Evolutionary conservation across 2,888 invertebrate species (phyloP).

Genomic region (Hemicrepidius hirtus): DNA sequence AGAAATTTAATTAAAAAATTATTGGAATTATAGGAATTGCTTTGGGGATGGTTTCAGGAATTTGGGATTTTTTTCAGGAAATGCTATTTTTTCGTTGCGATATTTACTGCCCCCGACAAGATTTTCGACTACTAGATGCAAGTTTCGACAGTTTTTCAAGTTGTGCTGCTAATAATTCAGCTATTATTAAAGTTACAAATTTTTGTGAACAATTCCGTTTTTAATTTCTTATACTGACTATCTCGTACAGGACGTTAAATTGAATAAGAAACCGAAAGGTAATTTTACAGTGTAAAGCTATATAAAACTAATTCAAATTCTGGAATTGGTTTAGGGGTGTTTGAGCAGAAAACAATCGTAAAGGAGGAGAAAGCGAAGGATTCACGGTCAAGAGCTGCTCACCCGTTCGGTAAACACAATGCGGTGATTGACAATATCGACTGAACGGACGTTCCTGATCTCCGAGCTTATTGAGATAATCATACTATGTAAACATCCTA

Average conservation of each 20-base stretch:
- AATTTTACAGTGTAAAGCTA: constrained; percentile 51
- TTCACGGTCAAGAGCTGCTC: constrained; percentile 63
- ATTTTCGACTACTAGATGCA: too few species aligned
- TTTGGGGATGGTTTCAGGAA: too few species aligned
- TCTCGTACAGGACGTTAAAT: neutral
- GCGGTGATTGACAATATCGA: constrained; percentile 67
- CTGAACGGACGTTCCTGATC: constrained; percentile 61
- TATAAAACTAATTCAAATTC: constrained; percentile 54
- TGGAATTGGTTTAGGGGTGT: constrained; percentile 55
- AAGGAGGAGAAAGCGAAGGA: constrained; percentile 53
- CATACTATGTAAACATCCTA: constrained; percentile 66
- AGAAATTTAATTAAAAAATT: too few species aligned
- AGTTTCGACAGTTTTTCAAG: too few species aligned
- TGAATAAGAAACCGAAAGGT: neutral
- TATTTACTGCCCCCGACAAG: too few species aligned
- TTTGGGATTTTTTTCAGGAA: too few species aligned
- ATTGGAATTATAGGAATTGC: too few species aligned
- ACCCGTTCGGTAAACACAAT: constrained; percentile 66
- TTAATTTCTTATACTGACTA: neutral
- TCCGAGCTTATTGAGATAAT: constrained; percentile 67
- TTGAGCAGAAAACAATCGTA: constrained; percentile 60
- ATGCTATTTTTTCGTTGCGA: too few species aligned
- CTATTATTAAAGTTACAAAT: too few species aligned
- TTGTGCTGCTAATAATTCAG: too few species aligned
- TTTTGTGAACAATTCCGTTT: too few species aligned